Conservation (phyloP, 2,797 vertebrate genomes). For the Thaleichthys pacificus region DNA sequence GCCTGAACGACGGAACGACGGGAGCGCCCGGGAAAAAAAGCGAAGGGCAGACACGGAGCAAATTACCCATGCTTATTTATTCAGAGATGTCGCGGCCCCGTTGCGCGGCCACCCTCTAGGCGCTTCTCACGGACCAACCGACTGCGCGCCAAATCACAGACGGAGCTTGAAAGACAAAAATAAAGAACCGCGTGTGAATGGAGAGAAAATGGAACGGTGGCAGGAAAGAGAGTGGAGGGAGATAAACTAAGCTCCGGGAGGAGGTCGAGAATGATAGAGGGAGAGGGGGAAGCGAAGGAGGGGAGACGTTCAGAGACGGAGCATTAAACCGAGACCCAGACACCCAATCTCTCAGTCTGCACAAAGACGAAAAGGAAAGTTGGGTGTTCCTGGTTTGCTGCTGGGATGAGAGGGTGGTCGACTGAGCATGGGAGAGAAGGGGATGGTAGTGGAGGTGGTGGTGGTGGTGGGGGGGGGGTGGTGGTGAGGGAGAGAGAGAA, state of each 20-base stretch:
- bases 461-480: background rate
- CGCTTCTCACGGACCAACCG: conserved; percentile 45
- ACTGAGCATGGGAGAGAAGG: background rate
- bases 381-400: background rate
- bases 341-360: background rate
- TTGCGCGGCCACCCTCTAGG: conserved; percentile 42
- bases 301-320: conserved; percentile 5
- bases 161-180: conserved; percentile 30
- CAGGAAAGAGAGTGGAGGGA: background rate
- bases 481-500: too few species aligned
- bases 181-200: background rate
- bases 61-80: conserved; percentile 74
- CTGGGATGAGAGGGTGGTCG: background rate
- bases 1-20: background rate
- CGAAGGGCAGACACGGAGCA: conserved; percentile 50
- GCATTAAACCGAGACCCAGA: background rate
- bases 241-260: conserved; percentile 15
- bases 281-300: conserved; percentile 13
- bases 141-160: conserved; percentile 42
- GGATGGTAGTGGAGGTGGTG: background rate
- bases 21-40: conserved; percentile 12
- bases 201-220: background rate
- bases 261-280: conserved; percentile 18
- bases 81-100: conserved; percentile 53
- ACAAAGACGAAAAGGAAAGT: background rate